Evolutionary conservation across 2,113 vertebrate genomes (phyloP), one percentile per base, ranked within the genome.

Genomic region (Salvelinus alpinus): DNA sequence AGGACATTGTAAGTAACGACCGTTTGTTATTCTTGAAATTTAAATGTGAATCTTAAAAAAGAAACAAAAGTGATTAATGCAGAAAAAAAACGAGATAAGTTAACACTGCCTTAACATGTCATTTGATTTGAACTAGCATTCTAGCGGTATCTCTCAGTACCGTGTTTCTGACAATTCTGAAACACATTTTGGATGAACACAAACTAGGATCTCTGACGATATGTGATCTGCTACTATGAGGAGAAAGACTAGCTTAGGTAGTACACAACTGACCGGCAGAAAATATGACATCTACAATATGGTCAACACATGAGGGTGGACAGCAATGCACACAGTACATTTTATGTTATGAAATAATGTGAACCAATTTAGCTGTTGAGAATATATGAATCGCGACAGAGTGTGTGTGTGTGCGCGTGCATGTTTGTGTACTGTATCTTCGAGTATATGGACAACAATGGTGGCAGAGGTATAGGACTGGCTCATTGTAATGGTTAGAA

Each of bases 401-500:
- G 38, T 44, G 38, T 44, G 38, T 44, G 25, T 9, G 64, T 65
- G 24, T 3, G 5, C 1, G 34, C 6, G 25, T 18, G 9, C 4
- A 7, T 25, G 59, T 73, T n/a, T 20, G 16, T 29, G 3, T 31
- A 6, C 44, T 13, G 3, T 27, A 65, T 20, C 64, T 77, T 82
- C 31, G 71, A 78, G 25, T 65, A 75, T 51, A 74, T n/a, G 71
- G 24, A 85, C 38, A 44, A 44, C 38, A 44, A 44, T 44, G 38
- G 38, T 44, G 38, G 38, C 38, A 9, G 38, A 44, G 38, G 9
- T 44, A 44, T 44, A 44, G 38, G 38, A 44, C 11, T 9, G 38
- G 38, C 38, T 11, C 38, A 44, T 44, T 44, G 38, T 44, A 11
- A 11, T 44, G 38, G 38, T 44, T 44, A 44, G 38, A 44, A 44